Percentiles rank a stretch among this genome's conserved stretches.
Evolutionary conservation across 2,113 vertebrate species (phyloP).

Genomic region (Spea multiplicata): DNA sequence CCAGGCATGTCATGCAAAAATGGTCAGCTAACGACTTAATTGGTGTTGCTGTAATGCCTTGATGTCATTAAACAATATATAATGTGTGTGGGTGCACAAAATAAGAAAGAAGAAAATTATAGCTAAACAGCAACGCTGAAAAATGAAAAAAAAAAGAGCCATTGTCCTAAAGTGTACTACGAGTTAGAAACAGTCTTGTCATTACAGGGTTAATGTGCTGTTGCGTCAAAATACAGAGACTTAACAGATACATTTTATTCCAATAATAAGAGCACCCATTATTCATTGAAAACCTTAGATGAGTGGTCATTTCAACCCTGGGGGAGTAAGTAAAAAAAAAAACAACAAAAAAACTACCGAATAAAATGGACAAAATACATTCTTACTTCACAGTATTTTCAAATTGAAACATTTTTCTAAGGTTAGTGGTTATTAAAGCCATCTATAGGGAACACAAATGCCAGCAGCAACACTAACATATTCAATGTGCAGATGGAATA

Average conservation of each 20-base stretch:
- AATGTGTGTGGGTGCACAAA: too few relatives aligned
- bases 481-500: slow-evolving; percentile 33
- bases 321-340: background rate
- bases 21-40: too few relatives aligned
- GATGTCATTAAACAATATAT: too few relatives aligned
- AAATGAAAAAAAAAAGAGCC: too few relatives aligned
- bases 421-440: slow-evolving; percentile 32
- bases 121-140: too few relatives aligned
- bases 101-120: too few relatives aligned
- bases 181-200: too few relatives aligned
- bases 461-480: slow-evolving; percentile 31
- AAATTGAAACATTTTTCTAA: slow-evolving; percentile 35
- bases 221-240: slow-evolving; percentile 22
- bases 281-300: slow-evolving; percentile 35
- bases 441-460: slow-evolving; percentile 34
- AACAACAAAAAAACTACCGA: background rate
- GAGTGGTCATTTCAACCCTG: slow-evolving; percentile 24
- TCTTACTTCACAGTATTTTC: slow-evolving; percentile 32
- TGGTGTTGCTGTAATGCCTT: too few relatives aligned
- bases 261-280: slow-evolving; percentile 27
- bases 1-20: too few relatives aligned
- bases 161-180: too few relatives aligned
- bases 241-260: slow-evolving; percentile 41
- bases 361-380: slow-evolving; percentile 24
- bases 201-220: slow-evolving; percentile 1